Evolutionary conservation across 1,140 invertebrate genomes (phyloP).

Genomic region (Samia ricini): DNA sequence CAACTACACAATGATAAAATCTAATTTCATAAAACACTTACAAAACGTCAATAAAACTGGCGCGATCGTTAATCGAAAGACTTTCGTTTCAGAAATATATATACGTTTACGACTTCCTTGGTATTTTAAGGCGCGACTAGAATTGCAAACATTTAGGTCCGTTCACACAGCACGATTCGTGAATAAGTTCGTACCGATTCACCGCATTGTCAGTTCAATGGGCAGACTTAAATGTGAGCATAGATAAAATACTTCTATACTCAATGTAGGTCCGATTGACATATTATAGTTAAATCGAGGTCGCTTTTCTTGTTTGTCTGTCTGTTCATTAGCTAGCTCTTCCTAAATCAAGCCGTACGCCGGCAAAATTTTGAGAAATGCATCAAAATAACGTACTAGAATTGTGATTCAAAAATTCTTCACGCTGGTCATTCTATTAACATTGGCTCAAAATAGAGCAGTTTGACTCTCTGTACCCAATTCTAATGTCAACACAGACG

Average conservation of each 20-base stretch:
- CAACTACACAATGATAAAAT: neutral
- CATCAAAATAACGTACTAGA: no score
- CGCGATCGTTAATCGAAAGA: constrained; percentile 19
- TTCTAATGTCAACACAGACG: no score
- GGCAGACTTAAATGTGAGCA: neutral
- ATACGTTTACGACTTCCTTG: constrained; percentile 27
- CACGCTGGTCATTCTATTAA: no score
- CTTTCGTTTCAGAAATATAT: constrained; percentile 21
- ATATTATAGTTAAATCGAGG: no score
- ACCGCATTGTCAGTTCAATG: neutral
- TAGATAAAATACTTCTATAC: no score
- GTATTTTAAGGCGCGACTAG: constrained; percentile 15
- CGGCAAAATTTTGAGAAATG: no score
- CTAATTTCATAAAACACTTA: constrained; percentile 2
- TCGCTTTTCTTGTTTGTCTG: no score
- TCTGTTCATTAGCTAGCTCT: no score
- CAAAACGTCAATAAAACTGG: constrained; percentile 12
- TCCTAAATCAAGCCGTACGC: no score
- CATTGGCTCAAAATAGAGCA: no score
- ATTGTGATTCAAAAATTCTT: no score
- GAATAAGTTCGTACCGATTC: neutral
- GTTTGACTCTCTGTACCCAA: no score
- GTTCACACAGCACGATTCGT: constrained; percentile 22
- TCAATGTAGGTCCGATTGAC: neutral
- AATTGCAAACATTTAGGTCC: constrained; percentile 25